Base-by-base conservation (phyloP, 2,113 vertebrate genomes). In the Oxygymnocypris stewartii region DNA sequence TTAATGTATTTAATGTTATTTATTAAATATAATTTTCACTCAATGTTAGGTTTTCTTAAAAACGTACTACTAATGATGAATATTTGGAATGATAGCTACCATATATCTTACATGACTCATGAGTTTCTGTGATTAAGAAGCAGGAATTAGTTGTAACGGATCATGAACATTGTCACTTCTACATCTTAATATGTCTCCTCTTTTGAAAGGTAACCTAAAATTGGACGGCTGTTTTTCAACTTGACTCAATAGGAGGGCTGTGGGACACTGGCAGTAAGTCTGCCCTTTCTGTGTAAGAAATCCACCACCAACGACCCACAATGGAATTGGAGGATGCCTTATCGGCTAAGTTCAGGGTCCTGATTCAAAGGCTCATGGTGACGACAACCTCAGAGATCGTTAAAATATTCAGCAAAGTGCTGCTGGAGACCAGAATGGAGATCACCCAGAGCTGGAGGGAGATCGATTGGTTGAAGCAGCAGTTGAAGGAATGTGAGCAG, bases 351-450 rank as follows among this genome's bases (percentile, higher is more conserved):
- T 88, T 90, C 35, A 77, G 67, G 67, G 67, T 80, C 23, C 61
- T 88, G 11, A 14, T 90, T 18, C 87, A 90, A 77, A 31, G 85
- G 5, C 82, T 90, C 10, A 86, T 90, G 89, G 51, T 84, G 13
- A 65, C 67, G 18, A 78, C 87, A 0, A 87, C 87, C 3, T 76
- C 85, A 25, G 87, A 90, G 51, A 88, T 90, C 16, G 86, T 90
- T 1, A 87, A 87, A 37, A 82, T 86, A 69, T 90, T 90, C 54
- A 74, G 25, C 18, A 71, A 90, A 61, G 76, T 90, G 12, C 73
- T 88, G 67, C 16, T 81, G 61, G 87, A 87, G 76, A 87, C 87
- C 9, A 88, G 88, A 28, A 35, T 77, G 75, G 86, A 90, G 86
- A 87, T 90, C 37, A 84, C 71, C 9, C 84, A 63, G 16, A 90